Base-by-base conservation (phyloP, 1,140 invertebrate species). In the Panulirus ornatus region DNA sequence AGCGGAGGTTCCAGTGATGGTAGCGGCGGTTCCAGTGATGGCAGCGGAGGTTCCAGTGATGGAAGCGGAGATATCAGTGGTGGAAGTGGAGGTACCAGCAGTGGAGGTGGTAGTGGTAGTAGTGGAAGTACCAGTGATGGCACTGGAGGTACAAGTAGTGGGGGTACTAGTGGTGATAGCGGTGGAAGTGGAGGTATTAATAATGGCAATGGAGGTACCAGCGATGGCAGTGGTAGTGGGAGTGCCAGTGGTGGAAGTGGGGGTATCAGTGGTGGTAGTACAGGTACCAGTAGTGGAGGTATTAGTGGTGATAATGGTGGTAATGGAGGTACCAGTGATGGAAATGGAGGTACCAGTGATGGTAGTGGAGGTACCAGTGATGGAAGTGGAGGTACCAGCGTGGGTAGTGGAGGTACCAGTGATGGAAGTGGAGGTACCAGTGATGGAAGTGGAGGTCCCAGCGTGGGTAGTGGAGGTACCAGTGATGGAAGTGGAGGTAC, bases 381-480 rank as follows among this genome's bases (percentile, higher is more conserved):
- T 22, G 63, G 63, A 27, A 19, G 51, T 58, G 51, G 22, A 11
- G 51, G 51, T 58, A 58, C 11, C 22, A 22, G 51, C 51, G 22
- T 11, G 11, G 22, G 51, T 22, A 58, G 42, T 47, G 30, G 42
- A 44, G 76, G 76, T 16, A 36, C 19, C 27, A 82, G 44, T 82
- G 34, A 36, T 58, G 78, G 78, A 47, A 34, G 6, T 34, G 36
- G 51, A 47, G 51, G 19, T 82, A 34, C 38, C 30, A 34, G 38
- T 79, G 76, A 47, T 44, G 76, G 76, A 27, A 71, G 70, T 34
- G 30, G 36, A 34, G 40, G 36, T 76, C 16, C 6, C 36, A n/a
- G 73, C 30, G 40, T n/a, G 40, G 40, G 76, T 79, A 47, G 76
- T 79, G 78, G 47, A n/a, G 36, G 47, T 82, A 54, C 38, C 34